These are phyloP conservation scores for Ptyas mucosa DNA, from an alignment of 2,113 vertebrate species.

Conservation along the genomic window DNA sequence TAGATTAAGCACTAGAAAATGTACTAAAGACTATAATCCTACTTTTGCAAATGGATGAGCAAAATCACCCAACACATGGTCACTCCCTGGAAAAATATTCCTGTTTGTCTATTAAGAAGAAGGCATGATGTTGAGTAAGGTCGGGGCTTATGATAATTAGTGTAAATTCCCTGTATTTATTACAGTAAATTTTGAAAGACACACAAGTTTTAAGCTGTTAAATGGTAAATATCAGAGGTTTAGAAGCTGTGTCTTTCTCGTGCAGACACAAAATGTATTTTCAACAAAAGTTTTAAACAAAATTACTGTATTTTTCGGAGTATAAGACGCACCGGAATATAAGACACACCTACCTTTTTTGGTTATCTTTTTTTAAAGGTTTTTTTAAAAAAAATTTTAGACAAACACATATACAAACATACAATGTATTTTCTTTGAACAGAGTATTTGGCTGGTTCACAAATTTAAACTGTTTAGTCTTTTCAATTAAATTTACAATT, in stretches of 20 bases:
- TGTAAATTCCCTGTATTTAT: neutral
- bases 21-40: neutral
- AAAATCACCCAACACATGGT: neutral
- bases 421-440: too few relatives aligned
- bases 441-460: too few relatives aligned
- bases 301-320: too few relatives aligned
- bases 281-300: neutral
- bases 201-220: conserved; percentile 10
- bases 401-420: too few relatives aligned
- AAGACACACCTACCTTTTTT: too few relatives aligned
- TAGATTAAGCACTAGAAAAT: conserved; percentile 26
- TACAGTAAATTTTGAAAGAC: conserved; percentile 18
- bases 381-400: too few relatives aligned
- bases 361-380: too few relatives aligned
- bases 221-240: conserved; percentile 6
- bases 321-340: too few relatives aligned
- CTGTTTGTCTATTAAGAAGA: conserved; percentile 16
- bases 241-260: neutral
- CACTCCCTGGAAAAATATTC: neutral
- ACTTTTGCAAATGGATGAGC: conserved; percentile 19
- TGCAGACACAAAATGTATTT: neutral
- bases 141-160: neutral
- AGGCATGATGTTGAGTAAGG: conserved; percentile 18
- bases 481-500: too few relatives aligned
- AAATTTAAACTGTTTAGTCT: too few relatives aligned